Evolutionary conservation across 2,888 invertebrate species (phyloP), one percentile per base, ranked within the genome.

Genomic region (Hesperia comma): DNA sequence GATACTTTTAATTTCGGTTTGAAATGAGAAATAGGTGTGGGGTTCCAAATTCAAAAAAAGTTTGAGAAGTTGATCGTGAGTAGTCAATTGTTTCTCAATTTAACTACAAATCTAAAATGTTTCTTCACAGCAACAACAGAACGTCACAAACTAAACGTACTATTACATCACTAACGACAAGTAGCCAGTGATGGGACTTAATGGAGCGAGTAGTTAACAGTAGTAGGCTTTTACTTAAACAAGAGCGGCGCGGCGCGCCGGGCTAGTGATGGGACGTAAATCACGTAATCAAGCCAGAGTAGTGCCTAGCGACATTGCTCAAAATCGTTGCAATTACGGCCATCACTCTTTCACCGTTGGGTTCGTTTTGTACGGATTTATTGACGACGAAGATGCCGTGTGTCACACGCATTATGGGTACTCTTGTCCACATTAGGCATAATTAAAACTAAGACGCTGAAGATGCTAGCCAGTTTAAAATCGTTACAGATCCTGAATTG

Each of bases 191-290:
- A 51, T 26, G 21, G 51, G 51, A 15, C 51, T 10, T 33, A 54
- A 54, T 54, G 33, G 17, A 54, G 17, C 15, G 54, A 54, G 33
- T 15, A 54, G 54, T 33, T 33, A 54, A 10, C 54, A 54, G 33
- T 17, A 33, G 54, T 32, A 32, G 32, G 54, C 54, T 54, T 15
- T 33, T 33, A 54, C 54, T 15, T 54, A n/a, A 33, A 33, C 54
- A 15, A 21, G 26, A 51, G 51, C 17, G 54, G n/a, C 10, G 54
- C 26, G 1, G n/a, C n/a, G n/a, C n/a, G n/a, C 26, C n/a, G n/a
- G n/a, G 8, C 54, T 14, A 54, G 54, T 54, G 33, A 54, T 54
- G 54, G 2, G 33, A 32, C 54, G 33, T 54, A 15, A 54, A 33
- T 54, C 33, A 54, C 33, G 33, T 33, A 54, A 33, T 53, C 26